A percentile compares a stretch with the other conserved stretches of the same genome.
These are phyloP conservation scores for Ibycter americanus DNA, from an alignment of 2,797 vertebrate species.

Conservation along the genomic window DNA sequence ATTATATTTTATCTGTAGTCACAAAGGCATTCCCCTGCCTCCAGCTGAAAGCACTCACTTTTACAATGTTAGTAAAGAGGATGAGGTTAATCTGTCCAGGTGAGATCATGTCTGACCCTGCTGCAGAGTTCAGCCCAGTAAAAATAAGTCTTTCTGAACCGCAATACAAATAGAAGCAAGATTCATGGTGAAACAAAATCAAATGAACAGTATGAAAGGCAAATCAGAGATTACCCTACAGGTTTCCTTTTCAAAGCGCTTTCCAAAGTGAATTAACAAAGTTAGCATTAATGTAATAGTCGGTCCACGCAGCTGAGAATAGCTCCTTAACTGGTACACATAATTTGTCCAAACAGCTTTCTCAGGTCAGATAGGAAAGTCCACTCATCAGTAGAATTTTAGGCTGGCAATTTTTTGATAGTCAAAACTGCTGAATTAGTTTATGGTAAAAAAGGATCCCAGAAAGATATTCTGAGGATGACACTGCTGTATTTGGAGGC, in stretches of 20 bases:
- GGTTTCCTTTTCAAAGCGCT: not conserved
- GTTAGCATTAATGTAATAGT: slow-evolving; percentile 15
- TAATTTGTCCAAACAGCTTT: not conserved
- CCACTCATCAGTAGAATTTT: not conserved
- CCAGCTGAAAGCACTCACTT: not conserved
- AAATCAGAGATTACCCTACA: not conserved
- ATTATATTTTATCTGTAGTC: not conserved
- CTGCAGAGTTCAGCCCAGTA: slow-evolving; percentile 38
- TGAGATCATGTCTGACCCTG: not conserved
- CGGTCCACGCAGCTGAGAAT: not conserved
- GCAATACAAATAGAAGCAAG: not conserved
- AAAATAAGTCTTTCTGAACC: slow-evolving; percentile 12
- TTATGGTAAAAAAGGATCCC: not conserved
- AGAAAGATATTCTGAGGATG: not conserved
- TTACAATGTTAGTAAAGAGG: not conserved
- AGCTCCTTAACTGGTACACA: not conserved
- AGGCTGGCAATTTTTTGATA: not conserved
- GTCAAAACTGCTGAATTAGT: not conserved
- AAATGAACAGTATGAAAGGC: not conserved
- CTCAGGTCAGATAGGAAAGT: not conserved
- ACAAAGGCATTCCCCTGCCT: not conserved
- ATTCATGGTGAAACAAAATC: not conserved
- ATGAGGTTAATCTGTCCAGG: not conserved
- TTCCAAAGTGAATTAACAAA: slow-evolving; percentile 21
- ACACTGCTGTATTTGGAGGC: not conserved